Base-by-base conservation (phyloP, 1,140 invertebrate genomes). In the Steinernema khuongi region DNA sequence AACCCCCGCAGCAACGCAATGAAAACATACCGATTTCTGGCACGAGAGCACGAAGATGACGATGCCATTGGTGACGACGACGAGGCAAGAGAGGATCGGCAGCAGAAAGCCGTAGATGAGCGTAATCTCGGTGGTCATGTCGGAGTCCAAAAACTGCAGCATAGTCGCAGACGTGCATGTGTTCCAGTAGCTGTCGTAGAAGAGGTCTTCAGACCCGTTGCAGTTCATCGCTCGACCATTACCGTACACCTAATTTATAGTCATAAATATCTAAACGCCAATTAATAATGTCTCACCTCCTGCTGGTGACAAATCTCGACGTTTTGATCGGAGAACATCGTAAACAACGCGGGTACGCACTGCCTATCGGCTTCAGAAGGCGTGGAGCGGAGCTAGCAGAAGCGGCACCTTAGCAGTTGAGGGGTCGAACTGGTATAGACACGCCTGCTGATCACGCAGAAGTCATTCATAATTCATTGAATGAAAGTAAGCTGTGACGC, bases 21-120 rank as follows among this genome's bases (percentile, higher is more conserved):
- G n/a, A n/a, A n/a, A n/a, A 33, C 75, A 41, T 36, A 77, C 75
- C 72, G 67, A 50, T 70, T 77, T 77, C 68, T 77, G 75, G 26
- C 73, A 66, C 18, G 67, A 68, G 18, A 77, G 31, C 18, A 77
- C 75, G 67, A 68, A 71, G 31, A 77, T 72, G 1, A 77, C 75
- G 30, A 77, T 43, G n/a, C 74, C 41, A 36, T 77, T 75, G 31
- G 75, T 67, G 29, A 68, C 72, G 29, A 77, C 43, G 31, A 77
- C 75, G 4, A 50, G 29, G 22, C 69, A 28, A 2, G 75, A 68
- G 14, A 77, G 69, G 17, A 74, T 22, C 19, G 75, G 75, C 33
- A 77, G 44, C 1, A 77, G 29, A 26, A 60, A 71, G n/a, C 75
- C 75, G 50, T 77, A 77, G 68, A 77, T 77, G 19, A 77, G 22